These are phyloP conservation scores for Trematocara marginatum DNA, from an alignment of 2,113 vertebrate species.

Conservation along the genomic window DNA sequence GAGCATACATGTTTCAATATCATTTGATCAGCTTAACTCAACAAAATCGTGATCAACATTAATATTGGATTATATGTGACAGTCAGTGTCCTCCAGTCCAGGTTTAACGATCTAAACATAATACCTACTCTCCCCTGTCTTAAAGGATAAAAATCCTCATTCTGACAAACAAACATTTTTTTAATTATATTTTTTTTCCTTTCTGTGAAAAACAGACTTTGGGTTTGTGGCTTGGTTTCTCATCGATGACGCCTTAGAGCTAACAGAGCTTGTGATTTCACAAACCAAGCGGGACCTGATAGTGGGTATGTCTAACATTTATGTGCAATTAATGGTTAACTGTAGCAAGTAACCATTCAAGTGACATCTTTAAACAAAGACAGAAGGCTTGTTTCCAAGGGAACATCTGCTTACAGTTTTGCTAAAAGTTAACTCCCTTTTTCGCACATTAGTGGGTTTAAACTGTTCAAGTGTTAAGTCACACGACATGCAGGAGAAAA, in stretches of 20 bases:
- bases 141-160: background rate
- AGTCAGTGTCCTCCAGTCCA: background rate
- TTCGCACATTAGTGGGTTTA: background rate
- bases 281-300: background rate
- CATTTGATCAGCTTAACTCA: background rate
- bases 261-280: background rate
- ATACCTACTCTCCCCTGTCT: background rate
- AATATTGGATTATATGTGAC: background rate
- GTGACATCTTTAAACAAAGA: constrained; percentile 34
- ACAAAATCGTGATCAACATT: background rate
- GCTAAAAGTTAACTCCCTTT: background rate
- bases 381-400: constrained; percentile 28
- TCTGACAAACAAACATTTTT: background rate
- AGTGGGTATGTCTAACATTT: background rate
- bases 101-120: background rate
- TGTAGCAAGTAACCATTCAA: background rate
- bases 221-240: background rate
- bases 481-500: background rate
- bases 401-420: constrained; percentile 34
- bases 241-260: background rate
- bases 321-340: background rate
- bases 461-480: background rate
- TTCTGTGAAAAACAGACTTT: background rate
- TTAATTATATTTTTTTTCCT: background rate
- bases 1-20: background rate